Evolutionary conservation across 30 jellyfish, hydroid and myxozoan genomes (phyloP), one percentile per base, ranked within the genome.

Genomic region (Aurelia coerulea): DNA sequence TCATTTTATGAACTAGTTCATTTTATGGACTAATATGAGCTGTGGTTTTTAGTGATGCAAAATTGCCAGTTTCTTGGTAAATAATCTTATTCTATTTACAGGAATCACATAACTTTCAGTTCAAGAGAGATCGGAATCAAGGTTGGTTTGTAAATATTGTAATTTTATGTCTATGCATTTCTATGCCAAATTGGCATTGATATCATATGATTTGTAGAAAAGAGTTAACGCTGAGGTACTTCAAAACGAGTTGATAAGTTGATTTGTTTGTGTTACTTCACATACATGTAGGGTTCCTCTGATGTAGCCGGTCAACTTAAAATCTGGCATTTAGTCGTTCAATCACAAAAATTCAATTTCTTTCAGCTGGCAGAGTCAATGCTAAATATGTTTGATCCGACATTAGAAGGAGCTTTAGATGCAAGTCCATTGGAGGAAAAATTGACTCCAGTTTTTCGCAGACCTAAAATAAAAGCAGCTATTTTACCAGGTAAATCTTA

Each of bases 61-160:
- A 54, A 53, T n/a, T 5, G 34, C 19, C 32, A 0, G 37, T 6
- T 10, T 49, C 41, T 73, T 18, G 10, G 6, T 39, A 3, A 39
- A 2, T 39, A 39, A 39, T 39, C 0, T 39, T 39, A 2, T 39
- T 39, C 6, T 39, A 39, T 39, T 62, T 87, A 34, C 19, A 87
- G 97, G 96, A 53, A 86, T 33, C 99, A 94, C 52, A 85, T 79
- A 10, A 63, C 73, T 16, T 94, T 65, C 56, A 83, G 86, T 69
- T 83, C 97, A 5, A 78, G 76, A 70, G 99, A 94, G 76, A 64
- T 94, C 77, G 99, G 99, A 10, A 76, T 34, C 54, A 89, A 87
- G 88, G 96, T 88, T 15, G 78, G 29, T 68, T 41, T 73, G 19
- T 34, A 0, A 56, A 60, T 77, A 60, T 56, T 58, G 18, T 39